Evolutionary conservation across 2,797 vertebrate genomes (phyloP).

Genomic region (Furcifer pardalis): DNA sequence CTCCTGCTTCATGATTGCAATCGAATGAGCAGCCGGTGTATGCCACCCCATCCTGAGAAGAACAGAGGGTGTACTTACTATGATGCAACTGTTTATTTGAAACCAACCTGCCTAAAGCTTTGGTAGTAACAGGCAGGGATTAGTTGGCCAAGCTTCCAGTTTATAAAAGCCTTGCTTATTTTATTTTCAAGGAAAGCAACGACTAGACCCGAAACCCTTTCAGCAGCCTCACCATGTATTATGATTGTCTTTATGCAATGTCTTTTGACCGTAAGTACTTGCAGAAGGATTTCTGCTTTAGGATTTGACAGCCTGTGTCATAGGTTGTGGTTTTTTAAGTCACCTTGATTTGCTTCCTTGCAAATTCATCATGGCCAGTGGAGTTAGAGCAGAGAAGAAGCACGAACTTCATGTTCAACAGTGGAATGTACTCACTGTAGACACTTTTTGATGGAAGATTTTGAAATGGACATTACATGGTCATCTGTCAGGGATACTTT

Average conservation of each 20-base stretch:
- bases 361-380: background rate
- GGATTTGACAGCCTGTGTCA: background rate
- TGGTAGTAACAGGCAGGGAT: constrained; percentile 72
- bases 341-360: background rate
- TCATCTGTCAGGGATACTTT: too few species aligned
- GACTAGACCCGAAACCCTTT: background rate
- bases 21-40: constrained; percentile 33
- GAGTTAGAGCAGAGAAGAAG: background rate
- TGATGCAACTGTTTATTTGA: constrained; percentile 45
- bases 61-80: constrained; percentile 27
- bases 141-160: constrained; percentile 84
- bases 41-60: constrained; percentile 11
- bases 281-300: background rate
- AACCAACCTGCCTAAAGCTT: constrained; percentile 35
- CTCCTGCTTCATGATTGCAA: constrained; percentile 40
- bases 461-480: too few species aligned
- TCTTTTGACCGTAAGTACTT: constrained; percentile 62
- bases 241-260: constrained; percentile 52
- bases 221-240: constrained; percentile 50
- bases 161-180: constrained; percentile 54
- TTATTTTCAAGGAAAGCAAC: constrained; percentile 31
- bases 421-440: too few species aligned
- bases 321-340: background rate
- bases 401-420: too few species aligned
- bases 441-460: too few species aligned